phyloP scores from a whole-genome alignment of 2,113 vertebrate genomes.

The Pygoscelis antarcticus region DNA sequence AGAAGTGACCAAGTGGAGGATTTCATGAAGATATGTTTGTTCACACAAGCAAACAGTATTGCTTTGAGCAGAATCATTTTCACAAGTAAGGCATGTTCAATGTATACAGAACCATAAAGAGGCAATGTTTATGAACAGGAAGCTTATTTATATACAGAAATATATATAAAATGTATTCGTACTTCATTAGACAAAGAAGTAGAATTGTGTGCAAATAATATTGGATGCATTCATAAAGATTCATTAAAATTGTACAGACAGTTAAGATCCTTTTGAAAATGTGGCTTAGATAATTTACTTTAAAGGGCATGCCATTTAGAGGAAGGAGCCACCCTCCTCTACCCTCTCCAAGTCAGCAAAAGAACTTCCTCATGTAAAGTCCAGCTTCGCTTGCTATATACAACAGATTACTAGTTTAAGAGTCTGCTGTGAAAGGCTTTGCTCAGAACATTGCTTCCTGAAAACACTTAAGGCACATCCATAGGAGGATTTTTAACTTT shows the following conservation, averaged over 20 bases:
- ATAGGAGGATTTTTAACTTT: background rate
- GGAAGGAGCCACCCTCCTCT: background rate
- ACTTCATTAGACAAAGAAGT: background rate
- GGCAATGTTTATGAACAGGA: background rate
- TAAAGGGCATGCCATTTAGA: background rate
- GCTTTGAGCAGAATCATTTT: background rate
- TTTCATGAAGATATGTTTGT: background rate
- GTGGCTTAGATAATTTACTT: background rate
- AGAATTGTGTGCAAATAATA: background rate
- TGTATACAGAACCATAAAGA: background rate
- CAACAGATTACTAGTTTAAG: background rate
- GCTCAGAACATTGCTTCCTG: background rate
- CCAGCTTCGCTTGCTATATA: background rate
- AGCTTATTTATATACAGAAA: background rate
- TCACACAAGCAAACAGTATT: background rate
- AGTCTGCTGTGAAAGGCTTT: background rate
- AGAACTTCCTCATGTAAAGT: background rate
- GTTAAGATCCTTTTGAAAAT: background rate
- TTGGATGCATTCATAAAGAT: background rate
- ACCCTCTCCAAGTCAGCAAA: background rate
- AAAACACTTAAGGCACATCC: constrained; percentile 33
- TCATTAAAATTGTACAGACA: background rate
- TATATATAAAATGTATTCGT: background rate
- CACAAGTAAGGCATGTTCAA: background rate
- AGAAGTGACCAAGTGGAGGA: background rate